Base-by-base conservation (phyloP, 2,888 invertebrate species). In the Patella pellucida region DNA sequence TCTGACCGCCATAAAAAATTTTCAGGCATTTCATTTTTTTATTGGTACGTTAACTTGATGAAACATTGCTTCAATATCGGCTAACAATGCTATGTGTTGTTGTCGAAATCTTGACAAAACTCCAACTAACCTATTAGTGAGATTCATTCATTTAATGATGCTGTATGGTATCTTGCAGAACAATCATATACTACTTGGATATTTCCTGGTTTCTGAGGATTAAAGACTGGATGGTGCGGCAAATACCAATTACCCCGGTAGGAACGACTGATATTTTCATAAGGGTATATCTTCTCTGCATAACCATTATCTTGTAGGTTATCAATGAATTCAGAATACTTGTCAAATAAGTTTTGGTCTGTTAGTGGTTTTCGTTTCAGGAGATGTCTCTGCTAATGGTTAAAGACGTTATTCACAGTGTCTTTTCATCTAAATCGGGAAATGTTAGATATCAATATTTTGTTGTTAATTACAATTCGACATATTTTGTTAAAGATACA, bases 1-100 rank as follows among this genome's bases (percentile, higher is more conserved):
- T 73, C 68, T 27, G 14, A 0, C 70, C 70, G 72, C 78, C 76
- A 78, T 7, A 76, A 71, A 69, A n/a, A 76, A 79, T 41, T 75
- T 41, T 15, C 72, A 68, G 70, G 50, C 67, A 23, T 76, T 76
- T 27, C 76, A 2, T 27, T 80, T 76, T n/a, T 73, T 50, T 50
- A 51, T 69, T 15, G 19, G 9, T 14, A 80, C 78, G 15, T 50
- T 14, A 0, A 81, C 75, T 51, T 80, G 78, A n/a, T 75, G 74
- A 52, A 77, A 80, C 80, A 80, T 80, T 9, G 54, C 69, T 72
- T 80, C 69, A 51, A 81, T 77, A 52, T 81, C 80, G 14, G 68
- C 78, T 52, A 74, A 71, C 14, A 81, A 19, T n/a, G 78, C 81
- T 16, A 81, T 68, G 0, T n/a, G 52, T 1, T 75, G 70, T 71